Base-by-base conservation (phyloP, 2,888 invertebrate genomes). In the Polydrusus cervinus region DNA sequence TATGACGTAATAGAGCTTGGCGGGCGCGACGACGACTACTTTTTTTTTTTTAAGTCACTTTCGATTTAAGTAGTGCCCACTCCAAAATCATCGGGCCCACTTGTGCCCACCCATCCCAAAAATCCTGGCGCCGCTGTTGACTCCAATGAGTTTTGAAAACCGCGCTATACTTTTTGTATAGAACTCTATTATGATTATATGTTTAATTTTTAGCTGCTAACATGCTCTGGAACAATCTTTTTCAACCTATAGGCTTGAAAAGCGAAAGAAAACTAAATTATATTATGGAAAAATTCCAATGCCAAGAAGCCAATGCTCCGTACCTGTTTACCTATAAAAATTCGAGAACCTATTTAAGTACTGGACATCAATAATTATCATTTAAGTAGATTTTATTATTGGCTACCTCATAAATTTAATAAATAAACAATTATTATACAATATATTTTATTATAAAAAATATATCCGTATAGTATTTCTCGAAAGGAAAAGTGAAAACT, bases 151-250 rank as follows among this genome's bases (percentile, higher is more conserved):
- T n/a, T n/a, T n/a, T n/a, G n/a, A n/a, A 25, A 25, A 25, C 5
- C 25, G 25, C 3, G 25, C 25, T 25, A 25, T 25, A 25, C 25
- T 25, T 5, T 25, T 25, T 25, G 5, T 25, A 25, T 25, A 25
- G 5, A 25, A 25, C 3, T 25, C 20, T 30, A 18, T 57, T 49
- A 14, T 30, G 45, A 7, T 18, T 16, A 43, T 43, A n/a, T 34
- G 3, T 1, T 8, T 10, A 18, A 49, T 67, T 83, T 83, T 83
- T 87, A 93, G 93, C 90, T 51, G 93, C 93, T 0, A 93, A 93
- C 83, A 88, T 93, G 47, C 86, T 93, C 0, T 93, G 93, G 93
- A 93, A 93, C 87, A 93, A 93, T 83, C 88, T 93, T 75, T 84
- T 93, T 20, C 91, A 93, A 82, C 93, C 93, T 0, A 90, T 93